Conservation (phyloP, 2,888 invertebrate genomes). For the Acleris cristana region DNA sequence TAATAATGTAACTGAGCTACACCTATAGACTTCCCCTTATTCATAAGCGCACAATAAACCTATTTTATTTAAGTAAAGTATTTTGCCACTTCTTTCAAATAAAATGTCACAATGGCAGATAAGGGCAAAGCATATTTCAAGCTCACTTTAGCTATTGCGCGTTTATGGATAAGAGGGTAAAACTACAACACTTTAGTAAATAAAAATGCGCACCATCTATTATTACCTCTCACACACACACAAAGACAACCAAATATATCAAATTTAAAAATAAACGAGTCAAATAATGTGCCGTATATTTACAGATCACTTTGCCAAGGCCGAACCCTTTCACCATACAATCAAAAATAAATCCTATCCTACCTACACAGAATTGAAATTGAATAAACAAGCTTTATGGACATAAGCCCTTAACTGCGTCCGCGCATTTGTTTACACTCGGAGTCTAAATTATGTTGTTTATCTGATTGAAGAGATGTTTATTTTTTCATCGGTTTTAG, state of each 20-base stretch:
- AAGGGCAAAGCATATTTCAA: too few species aligned
- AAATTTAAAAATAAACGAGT: slow-evolving; percentile 6
- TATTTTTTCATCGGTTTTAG: slow-evolving; percentile 26
- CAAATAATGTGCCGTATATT: background rate
- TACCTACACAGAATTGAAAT: background rate
- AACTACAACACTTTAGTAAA: background rate
- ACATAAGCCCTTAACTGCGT: slow-evolving; percentile 4
- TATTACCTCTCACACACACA: background rate
- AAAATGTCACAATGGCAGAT: too few species aligned
- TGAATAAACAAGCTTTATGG: background rate
- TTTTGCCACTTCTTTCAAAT: background rate
- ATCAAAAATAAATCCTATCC: background rate
- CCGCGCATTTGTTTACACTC: slow-evolving; percentile 26
- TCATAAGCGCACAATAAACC: background rate
- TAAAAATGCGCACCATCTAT: background rate
- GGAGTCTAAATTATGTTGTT: slow-evolving; percentile 34
- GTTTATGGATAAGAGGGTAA: background rate
- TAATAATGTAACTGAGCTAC: too few species aligned
- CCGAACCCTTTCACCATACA: background rate
- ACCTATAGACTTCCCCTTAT: background rate
- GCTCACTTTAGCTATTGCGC: too few species aligned
- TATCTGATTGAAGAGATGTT: slow-evolving; percentile 33
- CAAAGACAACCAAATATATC: slow-evolving; percentile 11
- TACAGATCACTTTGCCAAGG: slow-evolving; percentile 19
- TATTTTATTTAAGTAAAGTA: background rate